Evolutionary conservation across 2,888 invertebrate genomes (phyloP).

Genomic region (Autographa gamma): DNA sequence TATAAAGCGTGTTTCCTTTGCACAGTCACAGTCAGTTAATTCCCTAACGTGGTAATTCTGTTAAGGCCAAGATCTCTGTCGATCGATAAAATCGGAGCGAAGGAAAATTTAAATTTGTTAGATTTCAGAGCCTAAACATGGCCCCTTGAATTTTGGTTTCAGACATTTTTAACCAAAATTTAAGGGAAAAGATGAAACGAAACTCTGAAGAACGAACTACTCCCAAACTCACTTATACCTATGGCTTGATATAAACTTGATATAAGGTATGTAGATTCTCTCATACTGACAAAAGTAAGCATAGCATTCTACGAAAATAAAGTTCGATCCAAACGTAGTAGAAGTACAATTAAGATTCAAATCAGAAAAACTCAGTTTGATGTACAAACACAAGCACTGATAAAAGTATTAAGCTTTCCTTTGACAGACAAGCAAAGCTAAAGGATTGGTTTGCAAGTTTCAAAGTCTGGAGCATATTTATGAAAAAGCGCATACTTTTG

Average conservation of each 20-base stretch:
- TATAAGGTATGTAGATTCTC: no score
- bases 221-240: no score
- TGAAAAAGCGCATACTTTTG: slow-evolving; percentile 13
- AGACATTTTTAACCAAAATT: neutral
- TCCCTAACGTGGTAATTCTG: slow-evolving; percentile 57
- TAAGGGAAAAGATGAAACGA: no score
- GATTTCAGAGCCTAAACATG: neutral
- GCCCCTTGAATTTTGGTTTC: neutral
- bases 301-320: no score
- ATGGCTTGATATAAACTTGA: no score
- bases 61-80: slow-evolving; percentile 42
- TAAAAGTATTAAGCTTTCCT: no score
- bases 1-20: slow-evolving; percentile 53
- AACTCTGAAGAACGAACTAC: no score
- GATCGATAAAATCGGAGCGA: neutral
- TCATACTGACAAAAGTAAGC: no score
- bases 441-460: neutral
- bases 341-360: no score
- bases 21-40: slow-evolving; percentile 64
- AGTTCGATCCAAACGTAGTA: no score
- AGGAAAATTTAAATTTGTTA: neutral
- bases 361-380: no score
- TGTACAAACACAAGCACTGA: no score
- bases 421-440: neutral
- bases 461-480: neutral